Evolutionary conservation across 1,140 invertebrate species (phyloP).

Genomic region (Xylocopa sonorina): DNA sequence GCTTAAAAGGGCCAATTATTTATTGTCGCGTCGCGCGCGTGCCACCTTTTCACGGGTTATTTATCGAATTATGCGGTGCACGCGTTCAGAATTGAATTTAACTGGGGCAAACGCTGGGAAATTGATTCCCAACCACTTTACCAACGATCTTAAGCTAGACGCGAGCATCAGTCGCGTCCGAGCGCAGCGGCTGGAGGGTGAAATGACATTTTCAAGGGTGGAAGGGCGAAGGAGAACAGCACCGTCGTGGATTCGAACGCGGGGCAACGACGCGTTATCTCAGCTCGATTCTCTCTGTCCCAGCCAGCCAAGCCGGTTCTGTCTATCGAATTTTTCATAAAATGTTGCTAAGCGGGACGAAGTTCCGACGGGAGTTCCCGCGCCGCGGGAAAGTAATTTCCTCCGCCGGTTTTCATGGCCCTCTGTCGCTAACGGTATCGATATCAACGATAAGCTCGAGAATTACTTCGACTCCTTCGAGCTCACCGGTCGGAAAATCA

Average conservation of each 20-base stretch:
- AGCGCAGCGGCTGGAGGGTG: background rate
- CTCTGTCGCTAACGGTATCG: conserved; percentile 21
- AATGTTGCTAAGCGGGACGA: background rate
- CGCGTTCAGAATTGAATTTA: background rate
- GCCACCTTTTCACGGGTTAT: background rate
- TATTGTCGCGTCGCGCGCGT: too few relatives aligned
- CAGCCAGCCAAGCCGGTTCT: background rate
- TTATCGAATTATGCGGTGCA: background rate
- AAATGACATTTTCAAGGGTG: background rate
- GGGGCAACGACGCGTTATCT: conserved; percentile 18
- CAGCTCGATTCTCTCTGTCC: conserved; percentile 25
- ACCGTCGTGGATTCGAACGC: conserved; percentile 16
- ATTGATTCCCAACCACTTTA: conserved; percentile 17
- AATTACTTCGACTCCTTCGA: background rate
- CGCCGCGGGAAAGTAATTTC: background rate
- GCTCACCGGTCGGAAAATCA: conserved; percentile 6
- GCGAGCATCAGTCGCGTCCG: background rate
- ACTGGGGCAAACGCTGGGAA: background rate
- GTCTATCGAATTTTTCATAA: conserved; percentile 22
- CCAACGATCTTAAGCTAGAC: background rate
- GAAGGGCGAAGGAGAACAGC: conserved; percentile 5
- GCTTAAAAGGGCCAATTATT: background rate
- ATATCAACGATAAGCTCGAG: conserved; percentile 18
- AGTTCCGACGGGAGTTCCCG: conserved; percentile 21
- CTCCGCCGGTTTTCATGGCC: conserved; percentile 9